Conservation (phyloP, 2,113 vertebrate genomes). For the Oenanthe melanoleuca region DNA sequence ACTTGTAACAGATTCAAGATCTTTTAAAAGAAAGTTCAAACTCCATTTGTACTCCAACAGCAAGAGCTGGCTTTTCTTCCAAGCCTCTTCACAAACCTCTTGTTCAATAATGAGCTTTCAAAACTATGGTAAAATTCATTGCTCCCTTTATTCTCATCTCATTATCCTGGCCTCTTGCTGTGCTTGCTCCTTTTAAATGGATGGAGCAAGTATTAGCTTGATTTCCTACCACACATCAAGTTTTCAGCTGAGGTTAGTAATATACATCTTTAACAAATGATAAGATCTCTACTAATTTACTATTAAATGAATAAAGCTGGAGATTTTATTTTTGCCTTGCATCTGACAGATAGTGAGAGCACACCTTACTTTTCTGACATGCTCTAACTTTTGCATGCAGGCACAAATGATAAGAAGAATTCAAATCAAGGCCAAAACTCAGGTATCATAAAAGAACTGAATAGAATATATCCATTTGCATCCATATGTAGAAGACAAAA, state of each 20-base stretch:
- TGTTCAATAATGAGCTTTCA: conserved; percentile 50
- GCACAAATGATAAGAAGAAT: not conserved
- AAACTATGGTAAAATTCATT: conserved; percentile 37
- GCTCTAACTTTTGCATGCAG: not conserved
- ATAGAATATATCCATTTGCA: not conserved
- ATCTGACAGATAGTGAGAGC: not conserved
- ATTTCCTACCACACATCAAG: not conserved
- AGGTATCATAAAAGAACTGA: not conserved
- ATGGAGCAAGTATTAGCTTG: conserved; percentile 35
- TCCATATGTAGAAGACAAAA: not conserved
- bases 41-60: conserved; percentile 9
- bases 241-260: conserved; percentile 34
- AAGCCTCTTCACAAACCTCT: conserved; percentile 10
- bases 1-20: not conserved
- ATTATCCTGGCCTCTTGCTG: conserved; percentile 35
- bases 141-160: conserved; percentile 38
- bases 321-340: conserved; percentile 1
- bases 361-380: not conserved
- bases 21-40: not conserved
- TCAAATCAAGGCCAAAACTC: not conserved
- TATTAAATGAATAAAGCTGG: conserved; percentile 12
- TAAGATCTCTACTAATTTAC: conserved; percentile 15
- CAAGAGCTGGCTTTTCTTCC: not conserved
- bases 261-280: not conserved
- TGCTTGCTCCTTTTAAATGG: conserved; percentile 13